Base-by-base conservation (phyloP, 2,797 vertebrate species). In the Arctocebus calabarensis region DNA sequence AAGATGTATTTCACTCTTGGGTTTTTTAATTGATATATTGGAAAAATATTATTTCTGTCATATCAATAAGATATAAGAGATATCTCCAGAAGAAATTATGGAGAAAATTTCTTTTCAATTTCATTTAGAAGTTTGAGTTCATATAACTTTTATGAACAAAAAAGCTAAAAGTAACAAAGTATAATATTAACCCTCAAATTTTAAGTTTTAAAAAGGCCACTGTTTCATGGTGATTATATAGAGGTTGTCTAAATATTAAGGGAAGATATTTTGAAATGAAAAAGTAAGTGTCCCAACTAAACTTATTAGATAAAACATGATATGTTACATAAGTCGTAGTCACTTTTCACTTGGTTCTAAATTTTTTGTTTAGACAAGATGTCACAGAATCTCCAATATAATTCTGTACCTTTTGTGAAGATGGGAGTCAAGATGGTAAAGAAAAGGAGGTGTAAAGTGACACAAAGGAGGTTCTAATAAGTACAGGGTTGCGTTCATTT, bases 201-300 rank as follows among this genome's bases (percentile, higher is more conserved):
- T 84, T 64, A 32, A 55, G 8, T 83, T 91, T 96, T 93, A 59
- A 91, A 86, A 85, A 89, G 68, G 29, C 43, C 40, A 94, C 52
- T n/a, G 29, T 66, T 94, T 88, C 34, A 55, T 70, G 32, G 27
- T 78, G 66, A 70, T 79, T 88, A 25, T 40, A 79, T 32, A 25
- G 34, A 79, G 40, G 10, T 86, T 93, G 73, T 5, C 64, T 88
- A 66, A 71, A 81, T 94, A 37, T 88, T 84, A 75, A 88, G 71
- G 93, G 93, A 89, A 89, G 29, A 43, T 61, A 86, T 84, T 95
- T 90, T 94, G 12, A 95, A 96, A 81, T 94, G 84, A 94, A 90
- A 91, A 64, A 61, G 3, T 73, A 45, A 96, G 40, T 82, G 90
- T 79, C 45, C 23, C 71, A 85, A 70, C 61, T 81, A 93, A 71